A percentile compares a stretch with the other conserved stretches of the same genome.
Evolutionary conservation across 2,797 vertebrate species (phyloP).

Genomic region (Phoeniculus purpureus): DNA sequence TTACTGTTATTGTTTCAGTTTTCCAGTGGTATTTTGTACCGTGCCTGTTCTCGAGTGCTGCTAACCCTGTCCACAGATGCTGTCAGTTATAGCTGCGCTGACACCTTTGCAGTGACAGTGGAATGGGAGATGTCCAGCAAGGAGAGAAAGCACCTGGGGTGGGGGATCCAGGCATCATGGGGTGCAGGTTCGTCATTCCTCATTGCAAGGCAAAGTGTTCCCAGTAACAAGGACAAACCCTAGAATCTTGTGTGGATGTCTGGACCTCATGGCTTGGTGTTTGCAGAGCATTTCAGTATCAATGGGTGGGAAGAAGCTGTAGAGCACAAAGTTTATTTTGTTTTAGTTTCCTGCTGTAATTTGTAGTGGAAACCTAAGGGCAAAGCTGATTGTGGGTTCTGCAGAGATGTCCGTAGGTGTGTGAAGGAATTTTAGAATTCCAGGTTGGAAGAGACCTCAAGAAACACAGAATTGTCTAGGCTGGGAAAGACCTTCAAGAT

Average conservation of each 20-base stretch:
- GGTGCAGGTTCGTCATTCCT: neutral
- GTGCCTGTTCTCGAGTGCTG: neutral
- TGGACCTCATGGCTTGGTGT: accelerated
- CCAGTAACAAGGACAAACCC: accelerated
- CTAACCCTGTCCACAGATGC: neutral
- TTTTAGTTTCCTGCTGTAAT: neutral
- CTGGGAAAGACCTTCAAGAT: too few species aligned
- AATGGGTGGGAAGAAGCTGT: neutral
- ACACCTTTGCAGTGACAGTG: neutral
- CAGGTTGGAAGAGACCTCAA: neutral
- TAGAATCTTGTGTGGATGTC: accelerated
- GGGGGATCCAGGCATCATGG: neutral
- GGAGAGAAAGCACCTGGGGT: neutral
- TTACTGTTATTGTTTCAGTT: neutral
- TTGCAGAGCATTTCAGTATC: accelerated
- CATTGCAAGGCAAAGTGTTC: neutral
- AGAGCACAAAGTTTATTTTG: neutral
- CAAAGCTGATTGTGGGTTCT: neutral
- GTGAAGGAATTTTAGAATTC: neutral
- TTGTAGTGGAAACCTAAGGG: neutral
- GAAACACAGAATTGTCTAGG: neutral
- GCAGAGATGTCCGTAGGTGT: neutral
- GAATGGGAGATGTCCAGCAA: neutral
- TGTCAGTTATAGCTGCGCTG: neutral
- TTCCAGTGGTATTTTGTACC: neutral